A percentile compares a stretch with the other conserved stretches of the same genome.
Evolutionary conservation across 2,888 invertebrate species (phyloP).

Genomic region (Anagyrus pseudococci): DNA sequence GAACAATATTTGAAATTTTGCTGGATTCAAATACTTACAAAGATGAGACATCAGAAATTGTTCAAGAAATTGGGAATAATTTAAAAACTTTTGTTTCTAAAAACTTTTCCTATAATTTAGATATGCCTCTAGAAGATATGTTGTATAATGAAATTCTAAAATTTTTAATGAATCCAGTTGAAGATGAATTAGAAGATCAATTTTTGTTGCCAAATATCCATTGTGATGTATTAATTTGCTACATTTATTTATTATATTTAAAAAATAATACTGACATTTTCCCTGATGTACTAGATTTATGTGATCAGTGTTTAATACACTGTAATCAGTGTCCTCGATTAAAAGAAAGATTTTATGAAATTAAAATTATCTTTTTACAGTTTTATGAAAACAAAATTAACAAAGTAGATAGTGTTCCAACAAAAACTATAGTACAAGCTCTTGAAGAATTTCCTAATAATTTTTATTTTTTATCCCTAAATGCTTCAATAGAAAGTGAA

Average conservation of each 20-base stretch:
- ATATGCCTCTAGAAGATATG: constrained; percentile 27
- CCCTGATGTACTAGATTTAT: constrained; percentile 43
- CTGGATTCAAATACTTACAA: constrained; percentile 44
- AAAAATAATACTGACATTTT: constrained; percentile 41
- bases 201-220: constrained; percentile 64
- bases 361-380: constrained; percentile 55
- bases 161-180: constrained; percentile 45
- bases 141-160: constrained; percentile 33
- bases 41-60: constrained; percentile 40
- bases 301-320: constrained; percentile 49
- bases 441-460: constrained; percentile 66
- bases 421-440: constrained; percentile 43
- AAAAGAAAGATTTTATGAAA: constrained; percentile 63
- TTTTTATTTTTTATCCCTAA: constrained; percentile 65
- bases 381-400: constrained; percentile 43
- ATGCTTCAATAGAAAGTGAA: constrained; percentile 63
- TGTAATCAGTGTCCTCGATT: constrained; percentile 43
- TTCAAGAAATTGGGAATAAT: constrained; percentile 34
- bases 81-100: not conserved
- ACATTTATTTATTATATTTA: constrained; percentile 65
- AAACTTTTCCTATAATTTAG: constrained; percentile 9
- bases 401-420: constrained; percentile 37
- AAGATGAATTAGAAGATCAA: constrained; percentile 42
- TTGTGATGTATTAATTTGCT: constrained; percentile 65
- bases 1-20: constrained; percentile 57